These are phyloP conservation scores for Chondrilla cf. caribensis DNA, from an alignment of 37 sponge, comb jelly and placozoan genomes.

Conservation along the genomic window DNA sequence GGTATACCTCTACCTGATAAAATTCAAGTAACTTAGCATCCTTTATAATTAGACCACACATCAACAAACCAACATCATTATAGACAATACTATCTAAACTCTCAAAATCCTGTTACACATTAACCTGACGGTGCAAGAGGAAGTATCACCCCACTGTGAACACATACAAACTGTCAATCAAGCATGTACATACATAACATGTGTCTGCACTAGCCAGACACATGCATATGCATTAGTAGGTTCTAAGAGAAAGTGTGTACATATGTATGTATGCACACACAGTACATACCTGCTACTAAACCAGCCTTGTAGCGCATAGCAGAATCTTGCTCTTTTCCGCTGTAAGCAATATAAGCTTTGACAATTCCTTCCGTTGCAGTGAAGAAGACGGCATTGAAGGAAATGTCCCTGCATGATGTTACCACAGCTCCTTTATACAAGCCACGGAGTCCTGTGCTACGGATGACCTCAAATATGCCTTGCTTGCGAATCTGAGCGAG, in stretches of 20 bases:
- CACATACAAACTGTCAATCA: no score
- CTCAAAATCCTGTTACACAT: no score
- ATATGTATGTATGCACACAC: neutral
- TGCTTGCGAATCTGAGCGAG: conserved; percentile 77
- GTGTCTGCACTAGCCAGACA: neutral
- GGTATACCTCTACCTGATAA: no score
- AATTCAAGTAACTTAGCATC: no score
- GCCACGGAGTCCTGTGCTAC: conserved; percentile 52
- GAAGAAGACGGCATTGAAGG: conserved; percentile 78
- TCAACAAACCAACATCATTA: no score
- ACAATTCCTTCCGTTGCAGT: conserved; percentile 47
- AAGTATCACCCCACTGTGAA: no score
- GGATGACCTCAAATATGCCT: conserved; percentile 62
- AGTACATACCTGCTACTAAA: conserved; percentile 38
- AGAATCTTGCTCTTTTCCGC: conserved; percentile 26
- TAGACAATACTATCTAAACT: no score
- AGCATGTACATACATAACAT: neutral
- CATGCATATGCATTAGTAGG: neutral
- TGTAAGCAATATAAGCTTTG: neutral
- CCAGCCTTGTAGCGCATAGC: conserved; percentile 40
- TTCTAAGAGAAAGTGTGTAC: neutral
- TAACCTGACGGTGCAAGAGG: no score
- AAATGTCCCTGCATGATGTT: conserved; percentile 73
- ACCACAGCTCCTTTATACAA: conserved; percentile 64
- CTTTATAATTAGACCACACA: no score